These are phyloP conservation scores for Jacana jacana DNA, from an alignment of 2,113 vertebrate genomes.

Conservation along the genomic window DNA sequence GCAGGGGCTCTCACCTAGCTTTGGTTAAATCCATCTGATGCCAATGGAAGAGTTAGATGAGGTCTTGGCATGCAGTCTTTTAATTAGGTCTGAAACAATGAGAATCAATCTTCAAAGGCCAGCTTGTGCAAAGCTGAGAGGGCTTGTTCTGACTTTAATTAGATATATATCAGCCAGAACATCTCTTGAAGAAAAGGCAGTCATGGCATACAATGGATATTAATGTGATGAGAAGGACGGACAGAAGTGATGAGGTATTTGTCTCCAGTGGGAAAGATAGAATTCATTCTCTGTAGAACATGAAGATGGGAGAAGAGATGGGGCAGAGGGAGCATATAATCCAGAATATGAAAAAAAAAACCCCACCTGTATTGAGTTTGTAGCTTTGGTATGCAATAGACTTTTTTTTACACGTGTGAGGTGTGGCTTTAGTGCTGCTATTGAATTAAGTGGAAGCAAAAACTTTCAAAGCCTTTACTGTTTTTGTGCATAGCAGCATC, in stretches of 20 bases:
- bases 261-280: background rate
- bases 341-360: background rate
- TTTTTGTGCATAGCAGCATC: background rate
- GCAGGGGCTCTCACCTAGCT: background rate
- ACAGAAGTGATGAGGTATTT: background rate
- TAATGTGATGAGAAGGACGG: background rate
- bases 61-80: background rate
- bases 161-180: background rate
- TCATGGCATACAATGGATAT: background rate
- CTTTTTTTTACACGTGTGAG: background rate
- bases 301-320: background rate
- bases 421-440: background rate
- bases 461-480: background rate
- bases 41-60: background rate
- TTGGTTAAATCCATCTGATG: background rate
- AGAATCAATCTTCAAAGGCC: background rate
- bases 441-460: background rate
- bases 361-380: background rate
- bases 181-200: background rate
- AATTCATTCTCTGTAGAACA: background rate
- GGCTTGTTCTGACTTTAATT: background rate
- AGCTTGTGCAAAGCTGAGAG: background rate
- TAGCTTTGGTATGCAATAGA: background rate
- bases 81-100: background rate
- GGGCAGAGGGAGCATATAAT: background rate